Percentiles rank a stretch among this genome's conserved stretches.
Conservation (phyloP, 2,797 vertebrate species). For the Melanotaenia boesemani region DNA sequence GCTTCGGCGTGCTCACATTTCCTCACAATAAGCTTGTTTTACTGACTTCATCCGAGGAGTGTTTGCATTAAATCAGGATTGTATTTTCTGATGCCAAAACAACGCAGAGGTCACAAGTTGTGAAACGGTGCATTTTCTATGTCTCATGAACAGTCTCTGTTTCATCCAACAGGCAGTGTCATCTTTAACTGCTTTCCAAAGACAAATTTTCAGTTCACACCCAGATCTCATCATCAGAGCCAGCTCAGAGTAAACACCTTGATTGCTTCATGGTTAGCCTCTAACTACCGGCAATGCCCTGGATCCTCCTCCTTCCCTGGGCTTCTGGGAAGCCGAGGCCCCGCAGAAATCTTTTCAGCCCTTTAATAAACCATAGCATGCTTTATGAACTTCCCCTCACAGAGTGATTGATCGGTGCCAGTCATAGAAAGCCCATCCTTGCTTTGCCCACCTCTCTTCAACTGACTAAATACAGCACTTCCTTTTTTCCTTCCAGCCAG, state of each 20-base stretch:
- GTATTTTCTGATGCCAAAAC: constrained; percentile 39
- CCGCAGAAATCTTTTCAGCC: constrained; percentile 76
- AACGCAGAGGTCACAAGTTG: constrained; percentile 16
- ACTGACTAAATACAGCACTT: constrained; percentile 89
- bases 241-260: constrained; percentile 75
- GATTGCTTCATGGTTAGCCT: constrained; percentile 72
- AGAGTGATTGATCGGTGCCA: constrained; percentile 97
- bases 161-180: constrained; percentile 5
- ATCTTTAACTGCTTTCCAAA: constrained; percentile 33
- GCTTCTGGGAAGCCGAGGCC: constrained; percentile 67
- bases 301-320: constrained; percentile 49
- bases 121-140: background rate
- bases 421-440: constrained; percentile 89
- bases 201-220: constrained; percentile 58
- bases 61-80: constrained; percentile 38
- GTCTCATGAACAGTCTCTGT: constrained; percentile 7
- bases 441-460: constrained; percentile 85
- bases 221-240: constrained; percentile 58
- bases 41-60: constrained; percentile 44
- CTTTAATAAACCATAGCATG: constrained; percentile 81
- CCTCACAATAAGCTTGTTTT: constrained; percentile 53
- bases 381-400: constrained; percentile 85
- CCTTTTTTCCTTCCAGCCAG: constrained; percentile 80
- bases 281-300: constrained; percentile 62
- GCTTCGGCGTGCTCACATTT: constrained; percentile 66